These are phyloP conservation scores for Gibbula magus DNA, from an alignment of 2,888 invertebrate genomes.

Conservation along the genomic window DNA sequence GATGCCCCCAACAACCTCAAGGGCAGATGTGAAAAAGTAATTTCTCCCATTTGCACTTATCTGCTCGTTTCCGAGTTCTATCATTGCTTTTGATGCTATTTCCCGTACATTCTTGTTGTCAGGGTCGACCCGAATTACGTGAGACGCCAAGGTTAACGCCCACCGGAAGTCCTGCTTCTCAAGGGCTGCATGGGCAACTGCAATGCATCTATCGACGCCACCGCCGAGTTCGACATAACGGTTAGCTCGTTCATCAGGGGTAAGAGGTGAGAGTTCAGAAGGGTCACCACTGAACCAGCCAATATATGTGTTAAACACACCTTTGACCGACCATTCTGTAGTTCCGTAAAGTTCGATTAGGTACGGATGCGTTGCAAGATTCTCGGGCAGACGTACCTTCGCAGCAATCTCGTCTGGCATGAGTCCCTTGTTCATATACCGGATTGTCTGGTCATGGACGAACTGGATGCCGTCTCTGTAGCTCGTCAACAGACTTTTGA, in stretches of 20 bases:
- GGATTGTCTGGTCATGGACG: conserved; percentile 68
- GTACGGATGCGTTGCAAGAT: conserved; percentile 54
- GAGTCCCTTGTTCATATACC: conserved; percentile 65
- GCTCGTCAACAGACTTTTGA: conserved; percentile 44
- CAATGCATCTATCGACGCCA: conserved; percentile 41
- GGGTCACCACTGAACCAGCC: conserved; percentile 64
- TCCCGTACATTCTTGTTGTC: conserved; percentile 46
- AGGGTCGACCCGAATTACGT: conserved; percentile 43
- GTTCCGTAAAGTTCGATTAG: conserved; percentile 68
- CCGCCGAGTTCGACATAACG: conserved; percentile 55
- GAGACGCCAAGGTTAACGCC: conserved; percentile 60
- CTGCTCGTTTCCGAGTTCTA: conserved; percentile 51
- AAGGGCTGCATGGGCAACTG: conserved; percentile 49
- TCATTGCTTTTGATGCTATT: conserved; percentile 53
- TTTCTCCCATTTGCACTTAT: conserved; percentile 61
- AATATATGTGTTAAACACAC: conserved; percentile 53
- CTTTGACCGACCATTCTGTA: conserved; percentile 64
- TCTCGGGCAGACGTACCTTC: conserved; percentile 55
- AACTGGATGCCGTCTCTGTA: conserved; percentile 67
- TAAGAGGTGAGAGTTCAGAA: conserved; percentile 54
- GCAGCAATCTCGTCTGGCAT: conserved; percentile 66
- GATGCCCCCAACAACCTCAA: conserved; percentile 53
- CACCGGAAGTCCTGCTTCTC: conserved; percentile 59
- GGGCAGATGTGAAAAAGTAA: conserved; percentile 62
- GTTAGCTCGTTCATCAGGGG: conserved; percentile 49